phyloP scores from a whole-genome alignment of 2,888 invertebrate species.

The Luffia ferchaultella region DNA sequence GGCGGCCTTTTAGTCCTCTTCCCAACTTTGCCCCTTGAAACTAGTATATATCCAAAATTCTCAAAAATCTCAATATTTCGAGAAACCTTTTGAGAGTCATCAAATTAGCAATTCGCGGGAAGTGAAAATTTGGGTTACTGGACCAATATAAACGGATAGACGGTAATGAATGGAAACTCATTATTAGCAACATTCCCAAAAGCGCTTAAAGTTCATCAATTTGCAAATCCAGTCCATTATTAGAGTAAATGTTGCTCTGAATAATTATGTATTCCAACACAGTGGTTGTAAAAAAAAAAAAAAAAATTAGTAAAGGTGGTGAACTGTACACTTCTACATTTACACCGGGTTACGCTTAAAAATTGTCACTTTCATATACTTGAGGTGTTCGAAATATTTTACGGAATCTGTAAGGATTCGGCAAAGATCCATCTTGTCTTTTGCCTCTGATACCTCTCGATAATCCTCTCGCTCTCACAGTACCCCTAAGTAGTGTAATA shows the following conservation, averaged over 20 bases:
- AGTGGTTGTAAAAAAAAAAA: background rate
- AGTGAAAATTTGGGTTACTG: too few species aligned
- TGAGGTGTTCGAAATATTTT: background rate
- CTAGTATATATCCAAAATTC: too few species aligned
- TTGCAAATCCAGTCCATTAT: background rate
- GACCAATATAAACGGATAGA: too few species aligned
- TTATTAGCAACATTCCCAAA: background rate
- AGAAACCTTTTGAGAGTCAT: too few species aligned
- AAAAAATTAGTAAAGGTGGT: background rate
- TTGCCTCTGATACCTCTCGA: background rate
- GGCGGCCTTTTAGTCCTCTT: too few species aligned
- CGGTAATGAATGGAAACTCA: background rate
- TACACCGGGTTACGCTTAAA: background rate
- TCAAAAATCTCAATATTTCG: too few species aligned
- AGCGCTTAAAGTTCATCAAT: background rate
- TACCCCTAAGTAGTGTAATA: too few species aligned
- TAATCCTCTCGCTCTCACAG: too few species aligned
- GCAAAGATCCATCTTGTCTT: background rate
- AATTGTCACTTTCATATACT: background rate
- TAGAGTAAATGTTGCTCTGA: background rate
- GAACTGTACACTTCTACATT: background rate
- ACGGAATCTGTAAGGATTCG: background rate
- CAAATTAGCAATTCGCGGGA: too few species aligned
- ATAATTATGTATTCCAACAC: background rate
- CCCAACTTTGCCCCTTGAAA: too few species aligned